Evolutionary conservation across 1,140 invertebrate species (phyloP).

Genomic region (Hormaphis cornu): DNA sequence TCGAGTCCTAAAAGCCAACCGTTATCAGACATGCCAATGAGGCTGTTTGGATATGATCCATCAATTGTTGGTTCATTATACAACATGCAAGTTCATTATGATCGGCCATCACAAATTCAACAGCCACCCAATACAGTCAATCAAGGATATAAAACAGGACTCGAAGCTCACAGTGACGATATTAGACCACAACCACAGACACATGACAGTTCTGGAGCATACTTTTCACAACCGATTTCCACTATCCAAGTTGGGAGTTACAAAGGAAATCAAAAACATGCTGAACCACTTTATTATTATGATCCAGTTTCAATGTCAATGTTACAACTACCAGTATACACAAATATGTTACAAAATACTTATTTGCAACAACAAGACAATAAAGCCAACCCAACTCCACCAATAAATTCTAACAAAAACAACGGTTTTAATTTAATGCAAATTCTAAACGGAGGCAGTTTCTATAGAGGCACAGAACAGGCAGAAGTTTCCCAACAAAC

Average conservation of each 20-base stretch:
- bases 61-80: background rate
- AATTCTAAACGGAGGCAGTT: conserved; percentile 12
- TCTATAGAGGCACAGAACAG: conserved; percentile 13
- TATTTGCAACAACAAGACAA: background rate
- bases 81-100: background rate
- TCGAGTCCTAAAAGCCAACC: conserved; percentile 9
- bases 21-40: conserved; percentile 13
- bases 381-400: background rate
- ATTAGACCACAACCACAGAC: background rate
- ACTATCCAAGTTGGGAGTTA: background rate
- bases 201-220: background rate
- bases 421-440: conserved; percentile 25
- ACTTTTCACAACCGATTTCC: background rate
- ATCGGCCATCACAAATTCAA: conserved; percentile 3
- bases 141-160: background rate
- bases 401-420: background rate
- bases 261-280: conserved; percentile 2
- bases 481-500: conserved; percentile 7
- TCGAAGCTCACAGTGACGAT: background rate
- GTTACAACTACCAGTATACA: conserved; percentile 19
- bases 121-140: background rate
- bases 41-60: conserved; percentile 18
- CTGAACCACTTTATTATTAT: conserved; percentile 16
- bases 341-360: conserved; percentile 5
- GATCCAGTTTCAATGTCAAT: conserved; percentile 19